phyloP scores from a whole-genome alignment of 2,888 invertebrate genomes.

The Dichetophora obliterata region DNA sequence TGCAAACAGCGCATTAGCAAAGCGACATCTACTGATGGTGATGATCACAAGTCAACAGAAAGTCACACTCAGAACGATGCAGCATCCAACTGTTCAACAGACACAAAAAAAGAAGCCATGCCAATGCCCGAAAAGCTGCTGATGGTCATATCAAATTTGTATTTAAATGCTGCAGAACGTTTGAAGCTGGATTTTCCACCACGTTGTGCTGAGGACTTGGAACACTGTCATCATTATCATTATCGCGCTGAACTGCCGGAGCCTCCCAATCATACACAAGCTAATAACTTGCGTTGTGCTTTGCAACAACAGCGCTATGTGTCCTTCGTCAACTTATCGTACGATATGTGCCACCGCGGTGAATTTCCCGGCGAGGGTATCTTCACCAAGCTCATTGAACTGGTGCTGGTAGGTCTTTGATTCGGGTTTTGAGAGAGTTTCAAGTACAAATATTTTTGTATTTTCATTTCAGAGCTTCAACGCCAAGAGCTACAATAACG shows the following conservation, averaged over 20 bases:
- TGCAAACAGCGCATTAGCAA: not conserved
- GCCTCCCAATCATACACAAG: conserved; percentile 52
- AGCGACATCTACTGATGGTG: not conserved
- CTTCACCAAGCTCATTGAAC: conserved; percentile 61
- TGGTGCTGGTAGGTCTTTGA: conserved; percentile 60
- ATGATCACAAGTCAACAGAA: not conserved
- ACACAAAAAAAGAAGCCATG: not conserved
- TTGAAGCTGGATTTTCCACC: conserved; percentile 59
- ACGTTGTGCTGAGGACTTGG: conserved; percentile 60
- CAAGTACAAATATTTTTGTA: not conserved
- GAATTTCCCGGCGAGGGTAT: conserved; percentile 64
- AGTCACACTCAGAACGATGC: not conserved
- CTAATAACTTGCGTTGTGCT: conserved; percentile 55
- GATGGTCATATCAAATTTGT: conserved; percentile 61
- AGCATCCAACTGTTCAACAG: conserved; percentile 48
- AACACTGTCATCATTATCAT: conserved; percentile 61
- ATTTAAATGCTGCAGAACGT: conserved; percentile 60
- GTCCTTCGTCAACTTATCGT: conserved; percentile 59
- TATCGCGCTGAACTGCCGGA: conserved; percentile 59
- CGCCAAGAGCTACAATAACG: conserved; percentile 44
- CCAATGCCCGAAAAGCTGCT: conserved; percentile 56
- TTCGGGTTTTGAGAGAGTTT: not conserved
- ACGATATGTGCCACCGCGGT: conserved; percentile 59
- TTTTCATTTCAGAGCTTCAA: conserved; percentile 53
- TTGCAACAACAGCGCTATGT: conserved; percentile 60